Evolutionary conservation across 2,888 invertebrate genomes (phyloP).

Genomic region (Pseudeuparius sepicola): DNA sequence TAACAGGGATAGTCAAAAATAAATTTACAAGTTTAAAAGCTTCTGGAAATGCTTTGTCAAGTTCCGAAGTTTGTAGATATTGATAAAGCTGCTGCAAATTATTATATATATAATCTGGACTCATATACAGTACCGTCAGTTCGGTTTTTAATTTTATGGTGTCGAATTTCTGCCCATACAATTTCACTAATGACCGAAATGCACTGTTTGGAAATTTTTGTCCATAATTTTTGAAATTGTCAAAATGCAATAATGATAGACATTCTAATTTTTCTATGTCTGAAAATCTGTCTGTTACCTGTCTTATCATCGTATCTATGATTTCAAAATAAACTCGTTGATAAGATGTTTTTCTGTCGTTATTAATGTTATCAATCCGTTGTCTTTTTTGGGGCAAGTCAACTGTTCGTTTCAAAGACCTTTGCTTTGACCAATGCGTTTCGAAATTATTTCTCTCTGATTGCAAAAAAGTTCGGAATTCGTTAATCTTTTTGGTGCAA

Average conservation of each 20-base stretch:
- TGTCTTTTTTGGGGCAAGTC: slow-evolving; percentile 14
- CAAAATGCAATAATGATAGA: slow-evolving; percentile 14
- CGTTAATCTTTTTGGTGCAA: slow-evolving; percentile 13
- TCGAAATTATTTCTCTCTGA: slow-evolving; percentile 15
- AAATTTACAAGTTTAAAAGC: slow-evolving; percentile 17
- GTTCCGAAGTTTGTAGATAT: slow-evolving; percentile 15
- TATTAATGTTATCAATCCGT: slow-evolving; percentile 14
- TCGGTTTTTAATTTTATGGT: slow-evolving; percentile 14
- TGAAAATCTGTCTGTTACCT: slow-evolving; percentile 14
- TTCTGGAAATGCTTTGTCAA: slow-evolving; percentile 11
- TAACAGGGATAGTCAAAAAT: slow-evolving; percentile 16
- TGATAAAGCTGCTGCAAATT: slow-evolving; percentile 15
- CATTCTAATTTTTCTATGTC: slow-evolving; percentile 15
- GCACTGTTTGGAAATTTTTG: slow-evolving; percentile 15
- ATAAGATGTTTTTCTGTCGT: slow-evolving; percentile 5
- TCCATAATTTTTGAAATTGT: slow-evolving; percentile 17
- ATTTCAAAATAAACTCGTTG: slow-evolving; percentile 11
- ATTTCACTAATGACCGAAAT: slow-evolving; percentile 14
- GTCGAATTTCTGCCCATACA: slow-evolving; percentile 16
- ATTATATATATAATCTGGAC: slow-evolving; percentile 15
- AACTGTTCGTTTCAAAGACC: slow-evolving; percentile 12
- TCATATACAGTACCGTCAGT: slow-evolving; percentile 11
- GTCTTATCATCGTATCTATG: slow-evolving; percentile 16
- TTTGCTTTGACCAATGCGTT: slow-evolving; percentile 14
- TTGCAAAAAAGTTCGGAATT: slow-evolving; percentile 15